These are phyloP conservation scores for Astropecten irregularis DNA, from an alignment of 53 echinoderm and acorn worm species.

Conservation along the genomic window DNA sequence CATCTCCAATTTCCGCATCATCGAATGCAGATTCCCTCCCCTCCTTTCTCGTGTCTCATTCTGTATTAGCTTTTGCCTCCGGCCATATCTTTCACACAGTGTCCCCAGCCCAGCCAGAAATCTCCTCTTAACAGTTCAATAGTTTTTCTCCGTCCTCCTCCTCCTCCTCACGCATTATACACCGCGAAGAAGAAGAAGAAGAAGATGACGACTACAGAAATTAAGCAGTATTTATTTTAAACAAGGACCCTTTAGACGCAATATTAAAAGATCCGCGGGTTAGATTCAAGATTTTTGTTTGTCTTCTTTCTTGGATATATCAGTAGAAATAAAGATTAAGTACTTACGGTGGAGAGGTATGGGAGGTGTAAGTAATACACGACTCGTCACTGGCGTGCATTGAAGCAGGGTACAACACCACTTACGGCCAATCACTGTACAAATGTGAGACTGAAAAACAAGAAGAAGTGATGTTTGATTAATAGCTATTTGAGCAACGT, in stretches of 20 bases:
- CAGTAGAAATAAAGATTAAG: no score
- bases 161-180: no score
- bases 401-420: no score
- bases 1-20: background rate
- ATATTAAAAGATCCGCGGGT: background rate
- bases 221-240: constrained; percentile 43
- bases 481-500: no score
- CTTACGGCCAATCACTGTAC: no score
- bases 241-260: constrained; percentile 12
- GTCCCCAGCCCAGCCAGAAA: background rate
- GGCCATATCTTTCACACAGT: constrained; percentile 7
- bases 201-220: background rate
- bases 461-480: no score
- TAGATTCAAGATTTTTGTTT: background rate
- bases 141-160: constrained; percentile 21
- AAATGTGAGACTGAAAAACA: no score
- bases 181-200: no score
- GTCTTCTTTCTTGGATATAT: background rate
- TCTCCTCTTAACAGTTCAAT: background rate
- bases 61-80: constrained; percentile 9
- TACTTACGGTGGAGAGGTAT: no score
- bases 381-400: background rate
- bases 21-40: background rate
- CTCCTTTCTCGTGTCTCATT: background rate
- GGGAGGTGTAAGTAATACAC: background rate